phyloP scores from a whole-genome alignment of 2,113 vertebrate genomes.

The Arothron firmamentum region DNA sequence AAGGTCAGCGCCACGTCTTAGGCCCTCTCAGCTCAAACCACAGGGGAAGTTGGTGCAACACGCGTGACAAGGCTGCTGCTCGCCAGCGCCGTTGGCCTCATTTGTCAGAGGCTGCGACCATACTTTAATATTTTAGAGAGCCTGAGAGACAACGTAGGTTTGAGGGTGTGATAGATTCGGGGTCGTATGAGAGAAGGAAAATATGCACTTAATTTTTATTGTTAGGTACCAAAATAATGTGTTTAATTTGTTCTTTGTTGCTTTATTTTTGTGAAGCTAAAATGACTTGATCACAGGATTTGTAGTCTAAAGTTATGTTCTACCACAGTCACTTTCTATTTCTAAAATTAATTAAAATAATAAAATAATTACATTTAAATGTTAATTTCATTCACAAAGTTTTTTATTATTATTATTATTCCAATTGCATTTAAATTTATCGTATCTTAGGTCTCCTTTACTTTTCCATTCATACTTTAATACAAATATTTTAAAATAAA shows the following conservation, averaged over 20 bases:
- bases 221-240: too few species aligned
- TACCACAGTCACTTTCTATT: not conserved
- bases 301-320: too few species aligned
- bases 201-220: too few species aligned
- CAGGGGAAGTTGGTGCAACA: conserved; percentile 53
- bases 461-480: not conserved
- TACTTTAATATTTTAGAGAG: conserved; percentile 23
- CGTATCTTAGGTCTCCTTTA: not conserved
- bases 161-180: conserved; percentile 9
- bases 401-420: not conserved
- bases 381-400: not conserved
- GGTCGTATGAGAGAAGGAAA: not conserved
- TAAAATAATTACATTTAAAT: not conserved
- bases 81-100: conserved; percentile 39
- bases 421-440: not conserved
- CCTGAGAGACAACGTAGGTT: conserved; percentile 29
- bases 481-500: not conserved
- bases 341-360: not conserved
- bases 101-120: conserved; percentile 48
- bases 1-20: not conserved
- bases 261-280: too few species aligned
- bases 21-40: conserved; percentile 24
- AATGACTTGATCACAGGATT: too few species aligned
- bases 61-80: conserved; percentile 38
- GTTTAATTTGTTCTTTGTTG: too few species aligned